Base-by-base conservation (phyloP, 1,140 invertebrate species). In the Hyposmocoma kahamanoa region DNA sequence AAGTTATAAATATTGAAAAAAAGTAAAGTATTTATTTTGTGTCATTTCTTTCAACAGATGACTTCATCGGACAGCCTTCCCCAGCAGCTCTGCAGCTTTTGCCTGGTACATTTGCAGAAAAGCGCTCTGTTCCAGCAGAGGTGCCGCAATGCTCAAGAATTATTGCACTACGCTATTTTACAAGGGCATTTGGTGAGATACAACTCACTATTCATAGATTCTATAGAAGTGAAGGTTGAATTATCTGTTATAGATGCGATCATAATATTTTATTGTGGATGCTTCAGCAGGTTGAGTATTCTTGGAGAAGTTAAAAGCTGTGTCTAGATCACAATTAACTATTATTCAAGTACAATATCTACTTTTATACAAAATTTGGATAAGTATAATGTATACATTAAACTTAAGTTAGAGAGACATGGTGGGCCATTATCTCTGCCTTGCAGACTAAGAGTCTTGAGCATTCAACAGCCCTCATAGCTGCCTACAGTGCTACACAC, bases 1-100 rank as follows among this genome's bases (percentile, higher is more conserved):
- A n/a, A n/a, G n/a, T n/a, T n/a, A n/a, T n/a, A n/a, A n/a, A n/a
- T n/a, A n/a, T n/a, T n/a, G n/a, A n/a, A n/a, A n/a, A n/a, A n/a
- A n/a, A n/a, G n/a, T n/a, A n/a, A n/a, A n/a, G n/a, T n/a, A n/a
- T n/a, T n/a, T n/a, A n/a, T n/a, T n/a, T n/a, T n/a, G n/a, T n/a
- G n/a, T n/a, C n/a, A n/a, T n/a, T n/a, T n/a, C n/a, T n/a, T n/a
- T n/a, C n/a, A n/a, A n/a, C 49, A 71, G 69, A 22, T 68, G 11
- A 24, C 51, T 4, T 22, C 24, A 30, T 19, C 53, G 11, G 63
- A 67, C 34, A 53, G 53, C 5, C 39, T 65, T 11, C 70, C 69
- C 0, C 51, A 72, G 10, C 58, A 70, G 3, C 36, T 78, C 8
- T 78, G 74, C 42, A 61, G 51, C 3, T 69, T 55, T 34, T 78